Evolutionary conservation across 2,797 vertebrate species (phyloP).

Genomic region (Falco berigora): DNA sequence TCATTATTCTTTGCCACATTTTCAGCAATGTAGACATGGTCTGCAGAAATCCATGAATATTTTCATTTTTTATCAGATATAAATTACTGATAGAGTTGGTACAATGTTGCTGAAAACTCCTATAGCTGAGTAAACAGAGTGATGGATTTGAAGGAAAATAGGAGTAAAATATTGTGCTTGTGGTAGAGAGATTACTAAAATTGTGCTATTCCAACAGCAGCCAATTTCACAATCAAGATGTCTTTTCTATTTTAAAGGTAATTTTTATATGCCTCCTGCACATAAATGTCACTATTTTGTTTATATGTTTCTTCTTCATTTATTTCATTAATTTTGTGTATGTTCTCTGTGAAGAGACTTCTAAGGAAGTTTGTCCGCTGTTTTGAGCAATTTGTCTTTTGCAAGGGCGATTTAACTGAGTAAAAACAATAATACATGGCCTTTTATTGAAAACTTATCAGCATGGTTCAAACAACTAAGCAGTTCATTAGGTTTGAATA

Average conservation of each 20-base stretch:
- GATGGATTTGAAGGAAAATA: conserved; percentile 31
- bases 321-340: conserved; percentile 50
- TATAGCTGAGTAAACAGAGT: neutral
- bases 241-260: conserved; percentile 38
- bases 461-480: neutral
- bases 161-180: conserved; percentile 37
- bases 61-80: conserved; percentile 53
- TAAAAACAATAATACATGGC: neutral
- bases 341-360: neutral
- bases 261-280: conserved; percentile 16
- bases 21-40: neutral
- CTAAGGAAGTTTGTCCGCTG: conserved; percentile 4
- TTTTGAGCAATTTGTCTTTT: conserved; percentile 28
- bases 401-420: neutral
- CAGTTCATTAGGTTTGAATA: conserved; percentile 8
- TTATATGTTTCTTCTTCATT: conserved; percentile 28
- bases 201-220: neutral
- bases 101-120: neutral
- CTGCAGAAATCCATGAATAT: conserved; percentile 46
- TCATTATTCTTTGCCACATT: neutral
- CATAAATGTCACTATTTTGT: conserved; percentile 47
- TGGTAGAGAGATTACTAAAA: conserved; percentile 44
- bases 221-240: conserved; percentile 58
- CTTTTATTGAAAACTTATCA: conserved; percentile 51
- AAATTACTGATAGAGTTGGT: conserved; percentile 36